Percentiles rank a stretch among this genome's conserved stretches.
These are phyloP conservation scores for Andrena bicolor DNA, from an alignment of 2,888 invertebrate genomes.

Conservation along the genomic window DNA sequence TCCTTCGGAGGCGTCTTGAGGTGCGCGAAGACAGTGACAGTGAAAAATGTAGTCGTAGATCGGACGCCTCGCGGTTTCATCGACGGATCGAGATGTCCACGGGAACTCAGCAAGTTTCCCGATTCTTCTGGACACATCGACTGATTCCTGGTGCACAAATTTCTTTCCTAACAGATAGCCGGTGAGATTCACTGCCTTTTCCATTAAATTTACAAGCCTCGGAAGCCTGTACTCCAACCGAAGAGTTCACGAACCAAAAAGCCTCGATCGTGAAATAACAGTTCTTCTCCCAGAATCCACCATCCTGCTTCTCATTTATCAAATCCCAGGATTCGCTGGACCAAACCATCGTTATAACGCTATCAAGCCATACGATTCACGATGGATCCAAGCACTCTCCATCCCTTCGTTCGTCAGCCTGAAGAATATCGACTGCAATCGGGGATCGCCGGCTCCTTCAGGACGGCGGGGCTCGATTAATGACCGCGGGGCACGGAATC, in stretches of 20 bases:
- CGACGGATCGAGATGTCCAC: neutral
- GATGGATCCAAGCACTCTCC: neutral
- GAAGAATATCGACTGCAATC: conserved; percentile 5
- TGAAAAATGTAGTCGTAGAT: conserved; percentile 13
- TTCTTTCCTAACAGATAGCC: neutral
- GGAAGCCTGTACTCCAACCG: neutral
- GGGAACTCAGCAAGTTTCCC: neutral
- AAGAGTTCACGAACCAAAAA: too few species aligned
- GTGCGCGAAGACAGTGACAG: conserved; percentile 15
- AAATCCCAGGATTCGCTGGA: neutral
- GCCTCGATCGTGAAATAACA: neutral
- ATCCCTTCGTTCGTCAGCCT: neutral
- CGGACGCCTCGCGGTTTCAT: neutral
- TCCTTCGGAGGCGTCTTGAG: neutral
- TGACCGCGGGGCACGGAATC: conserved; percentile 1
- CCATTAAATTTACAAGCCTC: neutral
- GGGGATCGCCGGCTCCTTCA: neutral
- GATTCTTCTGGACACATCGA: conserved; percentile 5
- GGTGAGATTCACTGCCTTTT: neutral
- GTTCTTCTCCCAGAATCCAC: neutral
- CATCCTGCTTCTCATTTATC: neutral
- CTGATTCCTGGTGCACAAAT: neutral
- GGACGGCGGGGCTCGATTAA: conserved; percentile 23
- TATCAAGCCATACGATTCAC: neutral
- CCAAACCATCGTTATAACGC: neutral